phyloP scores from a whole-genome alignment of 2,113 vertebrate genomes.

The Prinia subflava region DNA sequence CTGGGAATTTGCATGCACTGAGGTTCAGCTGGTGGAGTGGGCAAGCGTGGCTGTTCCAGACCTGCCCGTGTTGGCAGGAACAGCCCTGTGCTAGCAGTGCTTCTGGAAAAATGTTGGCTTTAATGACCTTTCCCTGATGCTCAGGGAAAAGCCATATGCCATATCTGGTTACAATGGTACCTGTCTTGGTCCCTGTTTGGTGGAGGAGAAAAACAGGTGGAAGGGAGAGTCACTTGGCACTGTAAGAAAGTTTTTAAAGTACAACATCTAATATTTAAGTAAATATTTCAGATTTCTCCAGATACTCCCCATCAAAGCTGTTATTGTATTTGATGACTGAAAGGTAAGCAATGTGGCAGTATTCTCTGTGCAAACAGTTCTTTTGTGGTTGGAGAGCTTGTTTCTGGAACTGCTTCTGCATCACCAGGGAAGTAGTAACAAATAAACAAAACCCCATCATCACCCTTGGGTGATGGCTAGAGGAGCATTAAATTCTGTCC shows the following conservation, averaged over 20 bases:
- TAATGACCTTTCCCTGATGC: background rate
- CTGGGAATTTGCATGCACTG: background rate
- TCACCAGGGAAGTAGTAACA: background rate
- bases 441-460: background rate
- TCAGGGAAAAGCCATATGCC: background rate
- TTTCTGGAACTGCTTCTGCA: background rate
- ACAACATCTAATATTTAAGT: background rate
- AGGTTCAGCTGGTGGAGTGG: background rate
- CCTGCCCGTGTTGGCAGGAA: background rate
- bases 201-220: background rate
- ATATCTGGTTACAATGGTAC: background rate
- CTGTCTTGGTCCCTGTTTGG: background rate
- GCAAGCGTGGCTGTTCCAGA: background rate
- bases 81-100: background rate
- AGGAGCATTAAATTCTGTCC: background rate
- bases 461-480: background rate
- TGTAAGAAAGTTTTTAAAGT: background rate
- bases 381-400: background rate
- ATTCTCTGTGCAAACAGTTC: slow-evolving; percentile 36
- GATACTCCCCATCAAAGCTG: background rate
- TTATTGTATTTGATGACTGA: background rate
- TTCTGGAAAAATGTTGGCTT: background rate
- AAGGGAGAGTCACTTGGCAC: background rate
- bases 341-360: background rate
- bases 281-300: background rate